Evolutionary conservation across 2,797 vertebrate genomes (phyloP), one percentile per base, ranked within the genome.

Genomic region (Columba guinea): DNA sequence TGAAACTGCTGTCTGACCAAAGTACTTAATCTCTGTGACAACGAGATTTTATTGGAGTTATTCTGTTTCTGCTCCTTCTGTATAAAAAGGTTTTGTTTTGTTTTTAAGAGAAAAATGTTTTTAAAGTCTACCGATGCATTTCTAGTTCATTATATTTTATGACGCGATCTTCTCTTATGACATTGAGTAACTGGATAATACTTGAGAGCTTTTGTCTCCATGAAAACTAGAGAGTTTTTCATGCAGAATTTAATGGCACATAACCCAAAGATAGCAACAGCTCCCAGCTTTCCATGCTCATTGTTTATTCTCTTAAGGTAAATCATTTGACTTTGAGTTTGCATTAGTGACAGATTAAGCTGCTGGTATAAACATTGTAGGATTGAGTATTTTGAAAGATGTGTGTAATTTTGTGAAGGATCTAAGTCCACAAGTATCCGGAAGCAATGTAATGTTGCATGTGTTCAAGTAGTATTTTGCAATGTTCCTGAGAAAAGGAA

Each of bases 401-500:
- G 35, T 55, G 58, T 95, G 91, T 93, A 82, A 74, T 82, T 84
- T 59, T 62, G n/a, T 83, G 75, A 78, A 76, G 94, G 81, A 92
- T 49, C 90, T 67, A 79, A 94, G 51, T 37, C 70, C 7, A 3
- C 34, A 28, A 94, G 81, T 59, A 37, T 96, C 90, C 16, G 15
- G 93, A 96, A 97, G 80, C 88, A 59, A 20, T 67, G 94, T 62
- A 34, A 74, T 34, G 18, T 89, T 96, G 85, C 39, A 0, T 88
- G 69, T 91, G 75, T 84, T 89, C 71, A 92, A 88, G 91, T 76
- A 87, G 32, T 63, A 55, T 95, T 97, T 95, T 91, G 95, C 94
- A 96, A 97, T 34, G 81, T 75, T 95, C 80, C 78, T 90, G 86
- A 96, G 92, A 94, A 94, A 87, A 87, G 94, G 91, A 97, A 96